These are phyloP conservation scores for Budorcas taxicolor DNA, from an alignment of 2,113 vertebrate genomes.

Conservation along the genomic window DNA sequence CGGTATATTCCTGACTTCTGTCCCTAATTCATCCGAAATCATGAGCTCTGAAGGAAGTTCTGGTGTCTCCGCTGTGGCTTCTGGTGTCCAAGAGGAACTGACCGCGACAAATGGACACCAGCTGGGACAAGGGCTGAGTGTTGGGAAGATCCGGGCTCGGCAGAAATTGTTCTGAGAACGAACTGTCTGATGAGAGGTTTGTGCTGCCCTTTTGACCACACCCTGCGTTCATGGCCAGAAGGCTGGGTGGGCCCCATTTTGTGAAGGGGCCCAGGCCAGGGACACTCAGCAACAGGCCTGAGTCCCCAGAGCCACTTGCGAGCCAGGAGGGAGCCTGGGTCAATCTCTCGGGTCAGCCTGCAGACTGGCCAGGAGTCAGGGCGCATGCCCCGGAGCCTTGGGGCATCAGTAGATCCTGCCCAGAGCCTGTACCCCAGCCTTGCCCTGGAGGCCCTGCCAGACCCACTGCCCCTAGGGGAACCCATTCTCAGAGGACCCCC, in stretches of 20 bases:
- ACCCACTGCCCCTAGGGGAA: background rate
- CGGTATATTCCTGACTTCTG: background rate
- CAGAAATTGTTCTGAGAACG: fast-evolving
- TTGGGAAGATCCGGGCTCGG: fast-evolving
- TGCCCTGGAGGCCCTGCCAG: fast-evolving
- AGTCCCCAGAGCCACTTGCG: background rate
- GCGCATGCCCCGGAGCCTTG: fast-evolving
- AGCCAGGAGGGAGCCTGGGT: background rate
- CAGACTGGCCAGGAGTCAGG: background rate
- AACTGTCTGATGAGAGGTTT: fast-evolving
- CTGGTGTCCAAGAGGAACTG: background rate
- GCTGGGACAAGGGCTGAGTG: fast-evolving
- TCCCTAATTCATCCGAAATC: background rate
- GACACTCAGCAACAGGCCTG: fast-evolving
- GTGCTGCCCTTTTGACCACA: fast-evolving
- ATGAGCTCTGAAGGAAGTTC: background rate
- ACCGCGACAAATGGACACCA: background rate
- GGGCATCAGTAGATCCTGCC: background rate
- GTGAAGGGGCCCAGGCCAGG: background rate
- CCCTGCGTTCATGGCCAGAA: fast-evolving
- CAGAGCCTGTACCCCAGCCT: too few species aligned
- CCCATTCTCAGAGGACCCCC: background rate
- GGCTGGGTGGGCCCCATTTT: fast-evolving
- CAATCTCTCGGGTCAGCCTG: background rate
- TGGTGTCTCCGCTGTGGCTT: background rate